Percentiles rank a stretch among this genome's conserved stretches.
Conservation (phyloP, 2,888 invertebrate genomes). For the Bursaphelenchus okinawaensis region DNA sequence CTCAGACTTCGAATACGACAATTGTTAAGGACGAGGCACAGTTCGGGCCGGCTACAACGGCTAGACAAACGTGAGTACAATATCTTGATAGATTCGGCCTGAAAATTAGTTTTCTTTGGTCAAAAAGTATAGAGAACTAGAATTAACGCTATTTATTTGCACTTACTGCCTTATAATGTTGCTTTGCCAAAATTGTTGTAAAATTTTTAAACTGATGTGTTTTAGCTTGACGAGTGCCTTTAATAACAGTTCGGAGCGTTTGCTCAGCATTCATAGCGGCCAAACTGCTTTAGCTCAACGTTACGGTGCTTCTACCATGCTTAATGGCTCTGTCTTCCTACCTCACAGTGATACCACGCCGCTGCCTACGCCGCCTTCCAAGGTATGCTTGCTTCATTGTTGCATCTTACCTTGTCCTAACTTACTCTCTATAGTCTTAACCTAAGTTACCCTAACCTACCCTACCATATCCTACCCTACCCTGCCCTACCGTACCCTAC, state of each 20-base stretch:
- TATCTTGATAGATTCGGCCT: not conserved
- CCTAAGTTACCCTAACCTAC: no score
- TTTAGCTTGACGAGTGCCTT: constrained; percentile 6
- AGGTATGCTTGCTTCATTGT: no score
- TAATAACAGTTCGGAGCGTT: constrained; percentile 15
- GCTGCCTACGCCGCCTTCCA: not conserved
- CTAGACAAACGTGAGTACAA: not conserved
- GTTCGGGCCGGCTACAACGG: not conserved
- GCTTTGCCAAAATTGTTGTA: no score
- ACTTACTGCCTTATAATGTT: no score
- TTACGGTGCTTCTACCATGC: not conserved
- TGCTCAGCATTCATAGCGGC: constrained; percentile 13
- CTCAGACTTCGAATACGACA: not conserved
- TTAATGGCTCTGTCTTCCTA: constrained; percentile 11
- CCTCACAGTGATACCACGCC: not conserved
- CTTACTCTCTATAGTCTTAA: no score
- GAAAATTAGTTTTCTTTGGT: not conserved
- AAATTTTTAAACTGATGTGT: no score
- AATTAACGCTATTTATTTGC: no score
- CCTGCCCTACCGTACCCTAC: no score
- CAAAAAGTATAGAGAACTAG: no score
- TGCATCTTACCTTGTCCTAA: no score
- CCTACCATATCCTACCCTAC: no score
- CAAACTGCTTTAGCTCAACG: constrained; percentile 1
- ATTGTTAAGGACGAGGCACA: not conserved